Conservation (phyloP, 2,113 vertebrate species). For the Anolis sagrei region DNA sequence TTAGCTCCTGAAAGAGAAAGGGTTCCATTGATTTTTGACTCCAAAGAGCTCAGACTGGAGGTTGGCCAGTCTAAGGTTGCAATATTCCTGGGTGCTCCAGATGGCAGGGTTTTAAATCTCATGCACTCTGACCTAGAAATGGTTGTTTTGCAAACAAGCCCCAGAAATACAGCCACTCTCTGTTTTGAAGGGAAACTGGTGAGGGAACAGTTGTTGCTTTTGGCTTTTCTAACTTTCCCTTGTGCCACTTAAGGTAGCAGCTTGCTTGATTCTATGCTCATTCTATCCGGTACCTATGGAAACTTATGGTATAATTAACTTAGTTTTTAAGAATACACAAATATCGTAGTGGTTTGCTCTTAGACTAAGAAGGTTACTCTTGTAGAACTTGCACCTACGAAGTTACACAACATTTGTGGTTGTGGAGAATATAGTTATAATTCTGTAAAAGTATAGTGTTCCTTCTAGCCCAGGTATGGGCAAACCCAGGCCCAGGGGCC, state of each 20-base stretch:
- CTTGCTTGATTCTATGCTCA: background rate
- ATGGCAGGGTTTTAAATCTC: background rate
- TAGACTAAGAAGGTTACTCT: background rate
- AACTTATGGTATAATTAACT: background rate
- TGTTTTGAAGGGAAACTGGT: background rate
- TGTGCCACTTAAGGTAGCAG: background rate
- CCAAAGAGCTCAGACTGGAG: background rate
- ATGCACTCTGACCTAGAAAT: constrained; percentile 4
- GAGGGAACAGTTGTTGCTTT: background rate
- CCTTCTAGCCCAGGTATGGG: no score
- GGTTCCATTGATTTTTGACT: background rate
- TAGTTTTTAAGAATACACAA: background rate
- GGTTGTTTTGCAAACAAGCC: background rate
- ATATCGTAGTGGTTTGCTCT: background rate
- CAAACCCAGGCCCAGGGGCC: no score
- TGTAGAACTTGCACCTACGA: no score
- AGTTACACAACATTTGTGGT: no score
- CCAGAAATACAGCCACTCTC: background rate
- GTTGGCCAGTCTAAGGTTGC: background rate
- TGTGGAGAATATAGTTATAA: no score
- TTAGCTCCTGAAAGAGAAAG: background rate
- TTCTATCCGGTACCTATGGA: background rate
- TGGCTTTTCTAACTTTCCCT: background rate
- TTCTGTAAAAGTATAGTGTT: no score
- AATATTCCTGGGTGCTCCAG: background rate